Evolutionary conservation across 2,888 invertebrate genomes (phyloP), one percentile per base, ranked within the genome.

Genomic region (Strigamia transsilvanica): DNA sequence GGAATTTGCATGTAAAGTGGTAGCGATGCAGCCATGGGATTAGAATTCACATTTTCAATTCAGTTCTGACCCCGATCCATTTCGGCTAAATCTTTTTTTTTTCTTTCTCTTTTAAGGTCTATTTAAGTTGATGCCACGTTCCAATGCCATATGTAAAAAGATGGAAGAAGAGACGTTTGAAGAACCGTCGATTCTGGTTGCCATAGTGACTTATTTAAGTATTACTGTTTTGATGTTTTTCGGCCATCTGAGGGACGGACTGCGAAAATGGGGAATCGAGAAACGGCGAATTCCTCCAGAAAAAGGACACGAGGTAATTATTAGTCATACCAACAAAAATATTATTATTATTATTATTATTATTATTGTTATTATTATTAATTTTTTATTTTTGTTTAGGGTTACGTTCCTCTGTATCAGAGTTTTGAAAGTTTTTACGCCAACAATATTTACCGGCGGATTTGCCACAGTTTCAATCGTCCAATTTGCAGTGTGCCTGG

Each of bases 401-500:
- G 61, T 61, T 83, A 83, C 80, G 81, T 83, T 78, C 82, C 83
- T 80, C 77, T 96, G 66, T 95, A 94, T 88, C 93, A 95, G 87
- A 91, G 91, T 86, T 96, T 96, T 89, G 94, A 96, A 87, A 92
- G 92, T 87, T 96, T 96, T 46, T 98, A 95, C 89, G 94, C 95
- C 42, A 91, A 94, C 82, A 97, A 98, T 89, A 92, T 98, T 81
- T 98, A 97, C 89, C 92, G 97, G 85, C 91, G 99, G 86, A 93
- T 99, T 84, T 91, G 94, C 83, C 98, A 99, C 90, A 96, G 96
- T 88, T 98, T 96, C 94, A 97, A 97, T 90, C 92, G 95, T 84
- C 98, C 98, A 82, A 94, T 99, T 87, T 93, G 94, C 88, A 96
- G 97, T 87, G 94, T 97, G 84, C 98, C 99, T 79, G 97, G 96